Evolutionary conservation across 2,888 invertebrate species (phyloP).

Genomic region (Plagodis dolabraria): DNA sequence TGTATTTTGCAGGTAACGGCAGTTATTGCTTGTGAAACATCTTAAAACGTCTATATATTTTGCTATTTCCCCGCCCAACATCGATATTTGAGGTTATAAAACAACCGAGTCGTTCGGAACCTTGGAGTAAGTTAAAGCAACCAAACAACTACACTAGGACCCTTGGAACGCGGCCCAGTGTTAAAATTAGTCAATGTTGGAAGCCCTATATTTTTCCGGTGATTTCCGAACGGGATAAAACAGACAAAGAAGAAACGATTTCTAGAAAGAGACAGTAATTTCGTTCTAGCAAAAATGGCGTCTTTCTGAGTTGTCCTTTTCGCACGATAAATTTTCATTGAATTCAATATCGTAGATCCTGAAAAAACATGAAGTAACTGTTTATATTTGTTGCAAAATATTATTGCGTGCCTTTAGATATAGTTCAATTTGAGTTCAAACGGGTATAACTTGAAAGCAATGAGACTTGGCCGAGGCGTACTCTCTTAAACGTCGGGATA

Average conservation of each 20-base stretch:
- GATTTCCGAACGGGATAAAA: neutral
- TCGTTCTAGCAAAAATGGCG: constrained; percentile 69
- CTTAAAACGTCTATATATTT: too few species aligned
- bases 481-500: constrained; percentile 29
- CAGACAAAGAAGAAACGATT: constrained; percentile 8
- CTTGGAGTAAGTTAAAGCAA: too few species aligned
- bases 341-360: constrained; percentile 45
- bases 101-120: too few species aligned
- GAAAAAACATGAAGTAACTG: constrained; percentile 45
- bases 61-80: too few species aligned
- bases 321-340: constrained; percentile 57
- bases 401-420: constrained; percentile 6
- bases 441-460: constrained; percentile 42
- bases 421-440: constrained; percentile 1
- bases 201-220: neutral
- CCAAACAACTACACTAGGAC: too few species aligned
- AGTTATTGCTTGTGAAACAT: too few species aligned
- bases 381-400: constrained; percentile 40
- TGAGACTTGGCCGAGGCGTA: constrained; percentile 64
- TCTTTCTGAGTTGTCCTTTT: constrained; percentile 79
- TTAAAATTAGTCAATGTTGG: neutral
- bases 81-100: too few species aligned
- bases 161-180: too few species aligned
- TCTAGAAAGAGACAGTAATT: constrained; percentile 36
- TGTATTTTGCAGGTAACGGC: too few species aligned